Conservation (phyloP, 1,140 invertebrate species). For the Temnothorax nylanderi region DNA sequence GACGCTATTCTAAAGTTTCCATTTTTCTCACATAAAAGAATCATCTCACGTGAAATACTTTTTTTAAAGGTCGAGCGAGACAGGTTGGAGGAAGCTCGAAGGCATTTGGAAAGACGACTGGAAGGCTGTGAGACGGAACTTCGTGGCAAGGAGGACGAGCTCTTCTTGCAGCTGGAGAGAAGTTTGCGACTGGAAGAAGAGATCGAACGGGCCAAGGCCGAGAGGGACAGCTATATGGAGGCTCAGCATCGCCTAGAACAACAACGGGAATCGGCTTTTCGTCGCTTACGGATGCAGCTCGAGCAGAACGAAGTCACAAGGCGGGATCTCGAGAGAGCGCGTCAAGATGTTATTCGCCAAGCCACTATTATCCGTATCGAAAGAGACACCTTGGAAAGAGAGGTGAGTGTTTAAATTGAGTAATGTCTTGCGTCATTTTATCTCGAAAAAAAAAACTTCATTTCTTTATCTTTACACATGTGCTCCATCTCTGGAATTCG, state of each 20-base stretch:
- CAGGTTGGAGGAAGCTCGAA: constrained; percentile 84
- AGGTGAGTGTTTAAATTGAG: constrained; percentile 81
- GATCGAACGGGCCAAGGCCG: constrained; percentile 83
- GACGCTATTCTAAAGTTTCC: neutral
- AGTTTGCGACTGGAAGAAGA: constrained; percentile 88
- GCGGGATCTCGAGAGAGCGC: constrained; percentile 86
- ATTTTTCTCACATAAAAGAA: neutral
- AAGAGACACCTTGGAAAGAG: constrained; percentile 87
- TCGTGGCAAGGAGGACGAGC: constrained; percentile 88
- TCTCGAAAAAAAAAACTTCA: neutral
- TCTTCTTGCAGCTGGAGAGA: constrained; percentile 88
- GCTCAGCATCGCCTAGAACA: constrained; percentile 77
- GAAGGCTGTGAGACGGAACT: constrained; percentile 87
- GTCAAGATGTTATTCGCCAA: constrained; percentile 87
- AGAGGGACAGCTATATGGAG: constrained; percentile 77
- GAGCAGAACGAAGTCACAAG: constrained; percentile 87
- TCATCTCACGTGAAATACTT: constrained; percentile 11
- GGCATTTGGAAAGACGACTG: constrained; percentile 85
- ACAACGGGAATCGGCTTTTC: constrained; percentile 76
- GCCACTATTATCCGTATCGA: constrained; percentile 87
- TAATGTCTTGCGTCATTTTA: neutral
- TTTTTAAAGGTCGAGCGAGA: constrained; percentile 87
- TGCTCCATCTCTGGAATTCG: neutral
- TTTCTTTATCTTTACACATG: neutral
- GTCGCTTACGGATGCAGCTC: constrained; percentile 86